Evolutionary conservation across 2,888 invertebrate genomes (phyloP).

Genomic region (Pristionchus fissidentatus): DNA sequence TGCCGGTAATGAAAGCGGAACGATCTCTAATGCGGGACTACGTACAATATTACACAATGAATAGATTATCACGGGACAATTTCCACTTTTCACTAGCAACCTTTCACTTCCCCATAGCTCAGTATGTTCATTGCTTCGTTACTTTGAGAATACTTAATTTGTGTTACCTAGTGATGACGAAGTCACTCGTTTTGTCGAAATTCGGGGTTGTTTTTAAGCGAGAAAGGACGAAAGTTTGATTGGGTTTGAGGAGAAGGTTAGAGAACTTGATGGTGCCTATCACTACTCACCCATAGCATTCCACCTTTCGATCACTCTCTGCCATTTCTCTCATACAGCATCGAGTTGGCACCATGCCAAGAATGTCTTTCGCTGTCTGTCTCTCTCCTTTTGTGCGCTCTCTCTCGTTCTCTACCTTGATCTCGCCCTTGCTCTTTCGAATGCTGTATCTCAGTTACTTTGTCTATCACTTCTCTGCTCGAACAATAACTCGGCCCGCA

Average conservation of each 20-base stretch:
- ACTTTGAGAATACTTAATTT: neutral
- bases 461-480: no score
- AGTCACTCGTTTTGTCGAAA: neutral
- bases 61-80: neutral
- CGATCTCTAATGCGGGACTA: slow-evolving; percentile 14
- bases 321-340: no score
- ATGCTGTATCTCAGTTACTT: no score
- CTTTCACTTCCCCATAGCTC: neutral
- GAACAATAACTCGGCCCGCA: no score
- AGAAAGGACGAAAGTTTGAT: neutral
- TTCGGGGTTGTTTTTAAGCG: neutral
- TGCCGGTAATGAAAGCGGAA: slow-evolving; percentile 23
- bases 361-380: no score
- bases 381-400: no score
- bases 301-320: no score
- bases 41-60: slow-evolving; percentile 4
- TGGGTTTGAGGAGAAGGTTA: slow-evolving; percentile 33
- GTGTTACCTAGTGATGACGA: neutral
- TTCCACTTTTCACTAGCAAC: slow-evolving; percentile 1
- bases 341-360: no score
- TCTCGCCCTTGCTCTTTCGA: no score
- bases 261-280: slow-evolving; percentile 30
- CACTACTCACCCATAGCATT: no score
- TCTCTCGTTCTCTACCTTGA: no score
- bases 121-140: neutral